phyloP scores from a whole-genome alignment of 2,113 vertebrate genomes.

The Etheostoma cragini region DNA sequence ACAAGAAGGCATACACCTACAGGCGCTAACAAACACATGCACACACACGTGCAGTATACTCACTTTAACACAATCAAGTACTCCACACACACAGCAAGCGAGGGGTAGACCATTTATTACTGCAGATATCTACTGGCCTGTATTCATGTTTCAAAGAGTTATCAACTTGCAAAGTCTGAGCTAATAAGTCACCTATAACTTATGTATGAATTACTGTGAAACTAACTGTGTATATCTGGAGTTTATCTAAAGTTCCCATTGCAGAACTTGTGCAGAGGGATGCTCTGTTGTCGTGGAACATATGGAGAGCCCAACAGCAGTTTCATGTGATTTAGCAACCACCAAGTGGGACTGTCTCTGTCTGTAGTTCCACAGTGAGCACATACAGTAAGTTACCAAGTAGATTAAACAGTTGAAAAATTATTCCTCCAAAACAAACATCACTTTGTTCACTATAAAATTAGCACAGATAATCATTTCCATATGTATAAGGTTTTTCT shows the following conservation, averaged over 20 bases:
- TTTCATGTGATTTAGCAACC: slow-evolving; percentile 1
- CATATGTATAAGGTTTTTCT: neutral
- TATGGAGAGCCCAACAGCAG: neutral
- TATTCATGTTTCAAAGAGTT: slow-evolving; percentile 34
- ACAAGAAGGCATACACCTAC: slow-evolving; percentile 20
- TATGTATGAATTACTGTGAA: slow-evolving; percentile 4
- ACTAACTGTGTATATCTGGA: neutral
- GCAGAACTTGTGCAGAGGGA: neutral
- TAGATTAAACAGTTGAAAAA: neutral
- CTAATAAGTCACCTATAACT: neutral
- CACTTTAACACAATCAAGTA: slow-evolving; percentile 25
- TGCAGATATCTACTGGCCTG: slow-evolving; percentile 14
- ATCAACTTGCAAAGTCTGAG: slow-evolving; percentile 21
- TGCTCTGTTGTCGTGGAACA: neutral
- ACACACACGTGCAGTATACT: slow-evolving; percentile 22
- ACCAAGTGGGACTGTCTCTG: slow-evolving; percentile 1
- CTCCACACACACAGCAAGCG: slow-evolving; percentile 15
- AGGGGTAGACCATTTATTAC: slow-evolving; percentile 28
- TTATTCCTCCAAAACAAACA: neutral
- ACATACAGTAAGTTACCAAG: neutral
- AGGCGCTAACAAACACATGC: slow-evolving; percentile 7
- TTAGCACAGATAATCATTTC: neutral
- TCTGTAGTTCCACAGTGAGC: neutral
- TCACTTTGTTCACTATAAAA: neutral
- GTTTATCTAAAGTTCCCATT: neutral